Evolutionary conservation across 2,888 invertebrate species (phyloP).

Genomic region (Pseudanteris insignis): DNA sequence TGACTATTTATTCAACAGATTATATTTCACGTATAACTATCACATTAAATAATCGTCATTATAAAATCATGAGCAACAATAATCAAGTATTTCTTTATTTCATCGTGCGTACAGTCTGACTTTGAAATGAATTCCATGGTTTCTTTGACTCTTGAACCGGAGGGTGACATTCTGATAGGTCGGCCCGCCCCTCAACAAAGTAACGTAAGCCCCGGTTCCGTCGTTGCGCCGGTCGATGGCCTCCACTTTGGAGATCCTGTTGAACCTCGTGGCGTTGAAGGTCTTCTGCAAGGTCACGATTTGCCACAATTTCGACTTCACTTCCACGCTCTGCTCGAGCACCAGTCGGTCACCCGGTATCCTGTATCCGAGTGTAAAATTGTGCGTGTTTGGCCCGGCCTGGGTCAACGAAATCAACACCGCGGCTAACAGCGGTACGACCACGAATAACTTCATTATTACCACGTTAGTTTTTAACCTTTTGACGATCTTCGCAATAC

Average conservation of each 20-base stretch:
- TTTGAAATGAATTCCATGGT: constrained; percentile 63
- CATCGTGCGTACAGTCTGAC: constrained; percentile 62
- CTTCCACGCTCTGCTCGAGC: constrained; percentile 47
- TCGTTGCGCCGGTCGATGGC: constrained; percentile 65
- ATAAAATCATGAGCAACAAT: no score
- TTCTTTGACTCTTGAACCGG: constrained; percentile 65
- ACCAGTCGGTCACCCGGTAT: constrained; percentile 50
- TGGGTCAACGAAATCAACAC: neutral
- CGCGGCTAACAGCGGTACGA: neutral
- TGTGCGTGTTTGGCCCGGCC: constrained; percentile 43
- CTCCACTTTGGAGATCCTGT: constrained; percentile 62
- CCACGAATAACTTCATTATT: neutral
- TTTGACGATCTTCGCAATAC: no score
- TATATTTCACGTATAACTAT: no score
- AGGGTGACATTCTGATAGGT: constrained; percentile 55
- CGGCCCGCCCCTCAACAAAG: constrained; percentile 62
- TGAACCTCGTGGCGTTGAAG: constrained; percentile 49
- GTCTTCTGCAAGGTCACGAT: constrained; percentile 49
- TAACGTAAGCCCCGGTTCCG: constrained; percentile 66
- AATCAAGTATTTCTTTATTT: no score
- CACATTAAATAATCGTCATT: no score
- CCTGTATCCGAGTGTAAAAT: constrained; percentile 52
- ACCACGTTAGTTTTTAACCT: no score
- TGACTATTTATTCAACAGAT: no score
- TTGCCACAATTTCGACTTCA: constrained; percentile 52